Evolutionary conservation across 2,113 vertebrate genomes (phyloP), one percentile per base, ranked within the genome.

Genomic region (Opisthocomus hoazin): DNA sequence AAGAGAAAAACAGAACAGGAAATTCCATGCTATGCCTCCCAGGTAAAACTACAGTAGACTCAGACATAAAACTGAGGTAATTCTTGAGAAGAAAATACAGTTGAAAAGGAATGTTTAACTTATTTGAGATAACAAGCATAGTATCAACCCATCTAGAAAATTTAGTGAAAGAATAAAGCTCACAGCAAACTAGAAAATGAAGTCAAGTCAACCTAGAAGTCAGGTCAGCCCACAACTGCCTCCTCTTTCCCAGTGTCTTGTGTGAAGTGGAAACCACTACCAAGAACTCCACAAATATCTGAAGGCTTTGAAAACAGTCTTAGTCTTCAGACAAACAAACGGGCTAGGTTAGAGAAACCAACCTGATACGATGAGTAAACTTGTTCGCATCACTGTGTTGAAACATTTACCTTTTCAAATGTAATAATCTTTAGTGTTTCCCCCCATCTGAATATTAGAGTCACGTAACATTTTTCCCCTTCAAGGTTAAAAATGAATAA

Each of bases 51-150:
- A 94, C 91, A 92, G 89, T 91, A 96, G 96, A 84, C 73, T 91
- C 36, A 82, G 68, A 91, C 63, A 87, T 70, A 90, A 91, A 96
- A 84, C 89, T 92, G 94, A 97, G 94, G 95, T 94, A 97, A 89
- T 95, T 93, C 71, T 70, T 89, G 69, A 96, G 83, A 53, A 94
- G 71, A 66, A 83, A 89, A 63, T 26, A 86, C n/a, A 86, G 83
- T 53, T 92, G 94, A 95, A 95, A 96, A 79, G 88, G 90, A 94
- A 97, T 75, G 92, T 76, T 94, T 89, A 92, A 89, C 84, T 89
- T 53, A 61, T 63, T 89, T 45, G 74, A 81, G 84, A 90, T 93
- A 92, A 90, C 36, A 84, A 75, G 69, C 41, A 36, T 43, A 41
- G 65, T 51, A 54, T 48, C 75, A 92, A 76, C 29, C 43, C 76